A percentile compares a stretch with the other conserved stretches of the same genome.
Evolutionary conservation across 2,797 vertebrate genomes (phyloP).

Genomic region (Schizopygopsis malacanthus): DNA sequence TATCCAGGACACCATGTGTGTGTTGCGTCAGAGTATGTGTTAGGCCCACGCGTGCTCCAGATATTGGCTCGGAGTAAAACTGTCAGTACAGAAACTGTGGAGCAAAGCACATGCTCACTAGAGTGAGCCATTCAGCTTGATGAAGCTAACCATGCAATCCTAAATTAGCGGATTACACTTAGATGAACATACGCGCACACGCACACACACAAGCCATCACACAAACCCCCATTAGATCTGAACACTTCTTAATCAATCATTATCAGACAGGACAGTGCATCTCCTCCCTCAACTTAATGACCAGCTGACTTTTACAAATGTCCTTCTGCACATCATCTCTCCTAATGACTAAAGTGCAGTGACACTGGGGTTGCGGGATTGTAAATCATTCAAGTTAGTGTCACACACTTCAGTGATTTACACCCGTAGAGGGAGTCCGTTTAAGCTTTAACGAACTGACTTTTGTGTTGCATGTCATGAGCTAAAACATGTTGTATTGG

Average conservation of each 20-base stretch:
- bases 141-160: slow-evolving; percentile 26
- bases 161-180: slow-evolving; percentile 25
- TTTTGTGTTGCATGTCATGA: slow-evolving; percentile 21
- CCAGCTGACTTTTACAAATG: slow-evolving; percentile 58
- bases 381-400: slow-evolving; percentile 46
- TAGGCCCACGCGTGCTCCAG: slow-evolving; percentile 56
- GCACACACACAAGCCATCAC: not conserved
- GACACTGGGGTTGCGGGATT: slow-evolving; percentile 31
- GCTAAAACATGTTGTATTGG: slow-evolving; percentile 33
- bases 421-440: not conserved
- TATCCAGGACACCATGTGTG: slow-evolving; percentile 53
- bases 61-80: slow-evolving; percentile 50
- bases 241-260: slow-evolving; percentile 52
- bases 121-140: slow-evolving; percentile 23
- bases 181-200: slow-evolving; percentile 14
- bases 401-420: slow-evolving; percentile 30
- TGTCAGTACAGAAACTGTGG: slow-evolving; percentile 46
- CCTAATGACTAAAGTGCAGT: slow-evolving; percentile 42
- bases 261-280: slow-evolving; percentile 54
- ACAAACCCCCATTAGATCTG: slow-evolving; percentile 19
- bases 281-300: slow-evolving; percentile 53
- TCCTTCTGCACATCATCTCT: slow-evolving; percentile 31
- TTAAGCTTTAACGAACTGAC: slow-evolving; percentile 12
- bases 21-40: slow-evolving; percentile 57
- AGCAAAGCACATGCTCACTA: slow-evolving; percentile 34